Percentiles rank a stretch among this genome's conserved stretches.
phyloP scores from a whole-genome alignment of 2,888 invertebrate genomes.

The Sminthurides aquaticus region DNA sequence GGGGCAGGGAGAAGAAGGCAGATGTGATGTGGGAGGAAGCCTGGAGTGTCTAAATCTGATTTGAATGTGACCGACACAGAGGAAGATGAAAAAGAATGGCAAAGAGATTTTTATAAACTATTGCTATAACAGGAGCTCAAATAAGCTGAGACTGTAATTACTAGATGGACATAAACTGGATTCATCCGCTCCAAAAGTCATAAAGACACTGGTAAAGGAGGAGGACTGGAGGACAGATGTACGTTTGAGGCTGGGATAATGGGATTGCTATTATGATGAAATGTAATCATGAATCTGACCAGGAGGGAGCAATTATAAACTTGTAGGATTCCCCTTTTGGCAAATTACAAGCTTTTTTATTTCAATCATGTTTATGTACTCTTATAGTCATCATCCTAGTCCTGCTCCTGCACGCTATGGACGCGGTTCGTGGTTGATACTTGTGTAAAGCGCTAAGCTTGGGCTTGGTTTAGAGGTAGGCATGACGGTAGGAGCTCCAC shows the following conservation, averaged over 20 bases:
- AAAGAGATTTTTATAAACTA: too few species aligned
- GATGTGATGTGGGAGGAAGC: not conserved
- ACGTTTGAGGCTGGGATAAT: not conserved
- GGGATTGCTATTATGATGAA: not conserved
- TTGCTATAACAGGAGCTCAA: too few species aligned
- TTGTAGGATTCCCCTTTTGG: slow-evolving; percentile 30
- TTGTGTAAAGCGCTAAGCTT: too few species aligned
- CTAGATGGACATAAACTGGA: too few species aligned
- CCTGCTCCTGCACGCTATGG: too few species aligned
- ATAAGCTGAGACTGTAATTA: not conserved
- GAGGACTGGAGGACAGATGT: not conserved
- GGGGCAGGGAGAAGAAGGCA: too few species aligned
- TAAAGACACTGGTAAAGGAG: not conserved
- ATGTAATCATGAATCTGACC: slow-evolving; percentile 13
- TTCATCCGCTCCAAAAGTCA: too few species aligned
- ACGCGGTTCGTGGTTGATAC: too few species aligned
- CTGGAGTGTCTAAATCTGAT: not conserved
- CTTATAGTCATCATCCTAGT: not conserved
- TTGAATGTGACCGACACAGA: too few species aligned
- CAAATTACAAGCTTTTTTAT: slow-evolving; percentile 20
- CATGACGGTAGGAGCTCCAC: too few species aligned
- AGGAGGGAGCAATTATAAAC: slow-evolving; percentile 25
- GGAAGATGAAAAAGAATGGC: too few species aligned
- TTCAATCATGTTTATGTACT: not conserved
- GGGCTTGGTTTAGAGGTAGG: too few species aligned